Evolutionary conservation across 1,140 invertebrate genomes (phyloP), one percentile per base, ranked within the genome.

Genomic region (Oscheius sp.): DNA sequence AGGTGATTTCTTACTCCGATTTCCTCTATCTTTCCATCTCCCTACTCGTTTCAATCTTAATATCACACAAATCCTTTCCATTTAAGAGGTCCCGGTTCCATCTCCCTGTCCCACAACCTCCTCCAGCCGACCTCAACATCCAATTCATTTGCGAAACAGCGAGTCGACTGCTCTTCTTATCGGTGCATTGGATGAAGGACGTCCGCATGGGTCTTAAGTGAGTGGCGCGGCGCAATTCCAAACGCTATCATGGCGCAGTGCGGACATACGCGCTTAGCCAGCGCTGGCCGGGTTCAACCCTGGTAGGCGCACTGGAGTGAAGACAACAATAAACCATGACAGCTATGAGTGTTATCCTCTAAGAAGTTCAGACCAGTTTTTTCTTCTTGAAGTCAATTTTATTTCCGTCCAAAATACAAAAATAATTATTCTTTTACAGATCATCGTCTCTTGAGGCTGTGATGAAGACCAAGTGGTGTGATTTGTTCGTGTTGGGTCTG

Each of bases 141-240:
- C 91, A 93, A 86, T 93, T 92, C 80, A 92, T 95, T 59, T 94
- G 92, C 87, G 93, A 95, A 87, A 93, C 91, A 83, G 92, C 92
- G 4, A 93, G 92, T 20, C 87, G 93, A 77, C 87, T 95, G 49
- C 87, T 95, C 35, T 94, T 95, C 83, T 87, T 93, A 4, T 92
- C 92, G 2, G 90, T 95, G 77, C 91, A 94, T 84, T 95, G 93
- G 91, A 90, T 91, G 35, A 88, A 91, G 82, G 89, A 64, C 88
- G 94, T 78, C 2, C 46, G 52, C 58, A 73, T 81, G 61, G 77
- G 79, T 3, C 36, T 64, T 26, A 76, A 77, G 80, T 81, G 55
- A 71, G 58, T 77, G 65, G 15, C 34, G 10, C 61, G 15, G 0
- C 0, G 15, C 23, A 15, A 13, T 32, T 34, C 26, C 7, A 32